Evolutionary conservation across 2,113 vertebrate genomes (phyloP).

Genomic region (Trochalopteron elliotii): DNA sequence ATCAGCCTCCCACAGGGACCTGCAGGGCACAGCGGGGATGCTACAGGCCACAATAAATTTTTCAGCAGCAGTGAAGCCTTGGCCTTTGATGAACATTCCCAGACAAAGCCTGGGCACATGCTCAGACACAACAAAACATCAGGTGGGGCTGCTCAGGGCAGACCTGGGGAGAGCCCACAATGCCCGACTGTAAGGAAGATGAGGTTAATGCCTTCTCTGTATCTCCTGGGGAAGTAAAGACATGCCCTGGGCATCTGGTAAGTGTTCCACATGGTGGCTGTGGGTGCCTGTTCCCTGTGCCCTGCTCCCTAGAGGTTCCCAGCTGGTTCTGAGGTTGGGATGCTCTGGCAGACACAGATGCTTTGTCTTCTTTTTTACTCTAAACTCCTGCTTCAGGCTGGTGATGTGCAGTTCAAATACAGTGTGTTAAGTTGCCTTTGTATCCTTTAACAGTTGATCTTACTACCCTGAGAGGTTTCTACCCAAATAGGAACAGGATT

Average conservation of each 20-base stretch:
- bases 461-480: background rate
- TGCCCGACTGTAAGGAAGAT: background rate
- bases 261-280: background rate
- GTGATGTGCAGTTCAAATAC: background rate
- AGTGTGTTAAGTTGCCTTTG: background rate
- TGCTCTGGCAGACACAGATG: background rate
- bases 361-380: background rate
- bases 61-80: background rate
- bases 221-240: background rate
- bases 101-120: background rate
- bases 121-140: fast-evolving
- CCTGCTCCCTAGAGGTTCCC: background rate
- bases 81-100: background rate
- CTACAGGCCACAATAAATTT: background rate
- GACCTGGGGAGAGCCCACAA: background rate
- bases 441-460: background rate
- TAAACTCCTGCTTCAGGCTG: background rate
- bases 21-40: background rate
- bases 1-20: background rate
- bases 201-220: background rate
- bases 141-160: fast-evolving
- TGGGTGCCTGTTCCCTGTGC: background rate
- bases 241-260: background rate
- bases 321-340: background rate
- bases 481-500: background rate